Evolutionary conservation across 2,113 vertebrate genomes (phyloP).

Genomic region (Tupaia chinensis): DNA sequence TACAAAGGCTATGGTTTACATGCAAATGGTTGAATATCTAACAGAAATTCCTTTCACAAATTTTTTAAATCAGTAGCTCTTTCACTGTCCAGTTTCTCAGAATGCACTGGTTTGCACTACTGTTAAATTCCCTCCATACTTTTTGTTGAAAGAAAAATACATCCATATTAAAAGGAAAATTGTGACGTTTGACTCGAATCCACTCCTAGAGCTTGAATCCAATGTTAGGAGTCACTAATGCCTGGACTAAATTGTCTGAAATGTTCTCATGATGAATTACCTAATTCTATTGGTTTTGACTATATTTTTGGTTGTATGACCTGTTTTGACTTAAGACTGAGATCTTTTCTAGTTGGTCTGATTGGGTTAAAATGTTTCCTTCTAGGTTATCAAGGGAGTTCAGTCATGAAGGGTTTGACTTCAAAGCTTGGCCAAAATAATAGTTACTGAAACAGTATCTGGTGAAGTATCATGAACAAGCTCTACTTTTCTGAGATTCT

Average conservation of each 20-base stretch:
- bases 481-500: background rate
- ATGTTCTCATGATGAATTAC: background rate
- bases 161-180: background rate
- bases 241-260: background rate
- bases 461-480: background rate
- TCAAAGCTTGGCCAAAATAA: background rate
- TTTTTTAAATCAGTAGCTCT: conserved; percentile 25
- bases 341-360: background rate
- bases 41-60: conserved; percentile 12
- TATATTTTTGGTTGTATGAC: background rate
- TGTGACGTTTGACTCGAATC: background rate
- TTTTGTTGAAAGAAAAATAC: conserved; percentile 24
- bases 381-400: background rate
- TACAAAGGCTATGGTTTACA: background rate
- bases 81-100: background rate
- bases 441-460: background rate
- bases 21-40: background rate
- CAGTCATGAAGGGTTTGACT: background rate
- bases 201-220: background rate
- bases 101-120: background rate
- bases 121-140: background rate
- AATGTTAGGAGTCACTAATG: background rate
- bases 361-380: background rate
- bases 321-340: background rate
- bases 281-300: conserved; percentile 2